A percentile compares a stretch with the other conserved stretches of the same genome.
Evolutionary conservation across 2,113 vertebrate genomes (phyloP).

Genomic region (Bolborhynchus lineola): DNA sequence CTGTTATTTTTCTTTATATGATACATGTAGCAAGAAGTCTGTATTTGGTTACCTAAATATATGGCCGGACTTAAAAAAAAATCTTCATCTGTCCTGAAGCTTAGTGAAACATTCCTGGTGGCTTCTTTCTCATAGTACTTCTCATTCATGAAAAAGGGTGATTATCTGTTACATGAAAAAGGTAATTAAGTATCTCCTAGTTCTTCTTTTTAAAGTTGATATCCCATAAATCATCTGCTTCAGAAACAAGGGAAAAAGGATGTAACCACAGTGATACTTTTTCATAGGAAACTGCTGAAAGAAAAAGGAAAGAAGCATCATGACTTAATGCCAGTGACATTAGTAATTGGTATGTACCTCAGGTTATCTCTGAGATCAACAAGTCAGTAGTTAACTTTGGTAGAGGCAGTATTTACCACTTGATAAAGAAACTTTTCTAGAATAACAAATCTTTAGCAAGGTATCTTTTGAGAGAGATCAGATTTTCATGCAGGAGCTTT

Average conservation of each 20-base stretch:
- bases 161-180: background rate
- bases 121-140: background rate
- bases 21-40: background rate
- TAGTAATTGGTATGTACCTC: background rate
- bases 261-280: background rate
- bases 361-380: background rate
- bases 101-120: background rate
- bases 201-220: background rate
- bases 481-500: background rate
- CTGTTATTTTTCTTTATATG: background rate
- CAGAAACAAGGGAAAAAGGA: background rate
- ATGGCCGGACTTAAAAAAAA: background rate
- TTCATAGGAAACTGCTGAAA: background rate
- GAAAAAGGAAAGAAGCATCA: background rate
- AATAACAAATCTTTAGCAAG: background rate
- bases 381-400: background rate
- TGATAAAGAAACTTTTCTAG: background rate
- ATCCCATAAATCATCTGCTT: background rate
- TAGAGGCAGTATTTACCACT: background rate
- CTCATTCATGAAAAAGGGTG: background rate
- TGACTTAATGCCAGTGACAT: background rate
- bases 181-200: background rate
- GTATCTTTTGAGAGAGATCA: background rate
- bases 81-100: background rate
- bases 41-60: background rate